Base-by-base conservation (phyloP, 2,113 vertebrate genomes). In the Tetrao urogallus region DNA sequence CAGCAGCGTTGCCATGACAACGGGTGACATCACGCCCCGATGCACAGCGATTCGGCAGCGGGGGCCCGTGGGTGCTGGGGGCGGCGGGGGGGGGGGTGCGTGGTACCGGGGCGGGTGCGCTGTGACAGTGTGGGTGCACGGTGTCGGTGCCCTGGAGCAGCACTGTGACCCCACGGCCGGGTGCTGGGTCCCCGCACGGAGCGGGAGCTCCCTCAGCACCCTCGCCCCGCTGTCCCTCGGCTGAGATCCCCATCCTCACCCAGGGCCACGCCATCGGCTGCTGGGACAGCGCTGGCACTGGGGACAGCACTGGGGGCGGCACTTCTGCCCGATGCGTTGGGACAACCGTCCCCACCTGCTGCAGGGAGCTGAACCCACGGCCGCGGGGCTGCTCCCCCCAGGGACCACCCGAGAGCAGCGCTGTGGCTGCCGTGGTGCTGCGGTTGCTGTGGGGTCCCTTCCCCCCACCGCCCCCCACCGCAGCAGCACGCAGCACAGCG, bases 1-100 rank as follows among this genome's bases (percentile, higher is more conserved):
- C 95, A 87, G 93, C 89, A 93, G 81, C 86, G 47, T 97, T 1
- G 19, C 95, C 92, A 96, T 96, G 95, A 96, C 93, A 97, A 98
- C 97, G 63, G 52, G 54, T 97, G 96, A 97, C 90, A 94, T 95
- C 96, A 97, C 22, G 92, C 14, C 85, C 91, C 83, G 94, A 94
- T 10, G 75, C 94, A 82, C 88, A 65, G 94, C 85, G 82, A 91
- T 79, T 25, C 25, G 4, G 82, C 88, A 94, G 82, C 75, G 19
- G 3, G 67, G 90, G 95, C 92, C 87, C 66, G 38, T 69, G 70
- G 82, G 74, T 63, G 57, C 36, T 64, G 61, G 10, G 21, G 91
- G 93, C 10, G 84, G 54, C 78, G 25, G 50, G 47, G 45, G 4
- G 4, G 36, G 7, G 83, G 80, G 83, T 34, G 60, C 43, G 17